phyloP scores from a whole-genome alignment of 1,140 invertebrate genomes.

The Planococcus citri region DNA sequence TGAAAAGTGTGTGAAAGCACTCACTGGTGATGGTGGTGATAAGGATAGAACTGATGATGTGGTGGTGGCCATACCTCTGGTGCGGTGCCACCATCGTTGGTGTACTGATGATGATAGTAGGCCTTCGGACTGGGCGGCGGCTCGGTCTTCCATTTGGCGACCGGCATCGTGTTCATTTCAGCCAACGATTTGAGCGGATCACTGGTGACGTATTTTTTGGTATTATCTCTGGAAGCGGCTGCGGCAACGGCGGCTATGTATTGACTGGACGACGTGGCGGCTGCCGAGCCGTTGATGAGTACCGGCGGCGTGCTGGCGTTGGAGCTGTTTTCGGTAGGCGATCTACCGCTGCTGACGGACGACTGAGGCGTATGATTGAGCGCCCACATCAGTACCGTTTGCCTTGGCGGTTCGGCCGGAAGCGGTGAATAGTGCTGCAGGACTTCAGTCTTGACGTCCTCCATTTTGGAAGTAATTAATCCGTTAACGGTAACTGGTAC shows the following conservation, averaged over 20 bases:
- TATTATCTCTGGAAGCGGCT: neutral
- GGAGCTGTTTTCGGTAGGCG: slow-evolving; percentile 24
- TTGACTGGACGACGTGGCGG: neutral
- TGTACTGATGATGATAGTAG: slow-evolving; percentile 30
- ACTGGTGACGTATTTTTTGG: slow-evolving; percentile 25
- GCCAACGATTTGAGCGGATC: slow-evolving; percentile 46
- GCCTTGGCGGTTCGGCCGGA: slow-evolving; percentile 45
- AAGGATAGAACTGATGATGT: slow-evolving; percentile 48
- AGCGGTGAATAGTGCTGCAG: slow-evolving; percentile 38
- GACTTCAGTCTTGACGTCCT: slow-evolving; percentile 45
- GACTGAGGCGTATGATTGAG: slow-evolving; percentile 33
- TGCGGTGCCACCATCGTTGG: slow-evolving; percentile 32
- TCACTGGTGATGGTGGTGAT: slow-evolving; percentile 48
- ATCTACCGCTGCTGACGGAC: slow-evolving; percentile 27
- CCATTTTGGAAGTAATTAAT: slow-evolving; percentile 47
- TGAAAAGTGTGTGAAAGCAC: slow-evolving; percentile 30
- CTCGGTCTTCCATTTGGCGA: slow-evolving; percentile 39
- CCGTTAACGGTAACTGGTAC: slow-evolving; percentile 41
- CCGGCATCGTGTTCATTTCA: slow-evolving; percentile 42
- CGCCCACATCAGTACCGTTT: slow-evolving; percentile 79
- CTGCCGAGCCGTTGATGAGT: slow-evolving; percentile 21
- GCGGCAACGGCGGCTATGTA: neutral
- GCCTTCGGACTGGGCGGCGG: slow-evolving; percentile 34
- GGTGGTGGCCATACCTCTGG: slow-evolving; percentile 49
- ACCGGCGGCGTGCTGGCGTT: slow-evolving; percentile 26